Conservation (phyloP, 2,113 vertebrate species). For the Callopanchax toddi region DNA sequence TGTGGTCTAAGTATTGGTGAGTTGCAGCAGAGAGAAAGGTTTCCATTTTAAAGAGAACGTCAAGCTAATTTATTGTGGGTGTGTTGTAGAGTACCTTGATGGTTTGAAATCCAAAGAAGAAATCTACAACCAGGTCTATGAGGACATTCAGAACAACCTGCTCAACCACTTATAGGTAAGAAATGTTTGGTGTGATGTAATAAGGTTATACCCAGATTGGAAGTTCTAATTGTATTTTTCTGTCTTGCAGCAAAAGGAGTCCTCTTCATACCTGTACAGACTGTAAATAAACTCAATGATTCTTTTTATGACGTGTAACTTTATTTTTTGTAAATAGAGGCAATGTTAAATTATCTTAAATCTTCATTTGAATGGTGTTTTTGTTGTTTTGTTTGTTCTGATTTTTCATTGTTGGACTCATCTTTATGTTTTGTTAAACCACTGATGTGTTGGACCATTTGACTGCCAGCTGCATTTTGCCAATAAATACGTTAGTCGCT, state of each 20-base stretch:
- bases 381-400: slow-evolving; percentile 4
- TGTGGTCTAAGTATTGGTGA: slow-evolving; percentile 73
- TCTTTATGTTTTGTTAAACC: too few species aligned
- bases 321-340: slow-evolving; percentile 47
- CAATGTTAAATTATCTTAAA: slow-evolving; percentile 73
- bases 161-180: slow-evolving; percentile 84
- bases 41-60: too few species aligned
- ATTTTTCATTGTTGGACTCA: slow-evolving; percentile 15
- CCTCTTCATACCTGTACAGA: slow-evolving; percentile 65
- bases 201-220: background rate
- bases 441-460: slow-evolving; percentile 32
- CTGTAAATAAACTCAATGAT: slow-evolving; percentile 77
- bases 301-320: slow-evolving; percentile 25
- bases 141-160: slow-evolving; percentile 82
- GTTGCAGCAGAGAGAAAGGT: background rate
- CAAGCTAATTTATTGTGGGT: background rate
- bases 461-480: background rate
- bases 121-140: slow-evolving; percentile 79
- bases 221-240: background rate
- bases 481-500: slow-evolving; percentile 51
- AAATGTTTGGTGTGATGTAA: background rate
- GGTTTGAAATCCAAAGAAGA: slow-evolving; percentile 81
- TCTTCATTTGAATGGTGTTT: slow-evolving; percentile 24
- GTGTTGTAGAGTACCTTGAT: slow-evolving; percentile 76
- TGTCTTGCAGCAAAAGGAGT: slow-evolving; percentile 70